Conservation (phyloP, 2,888 invertebrate genomes). For the Elmis aenea region DNA sequence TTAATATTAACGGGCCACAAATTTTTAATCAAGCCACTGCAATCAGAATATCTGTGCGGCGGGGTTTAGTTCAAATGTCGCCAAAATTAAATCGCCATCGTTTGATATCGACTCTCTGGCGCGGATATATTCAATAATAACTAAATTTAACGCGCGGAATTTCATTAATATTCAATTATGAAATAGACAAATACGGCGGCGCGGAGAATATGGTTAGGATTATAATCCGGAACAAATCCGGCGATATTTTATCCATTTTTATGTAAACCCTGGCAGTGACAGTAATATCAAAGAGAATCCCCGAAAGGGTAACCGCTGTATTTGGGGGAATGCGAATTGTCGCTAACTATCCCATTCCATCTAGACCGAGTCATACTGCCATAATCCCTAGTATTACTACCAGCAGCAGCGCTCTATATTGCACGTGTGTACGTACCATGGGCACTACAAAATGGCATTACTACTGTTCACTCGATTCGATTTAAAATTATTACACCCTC, state of each 20-base stretch:
- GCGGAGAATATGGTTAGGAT: conserved; percentile 9
- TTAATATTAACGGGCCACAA: conserved; percentile 40
- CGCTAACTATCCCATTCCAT: conserved; percentile 46
- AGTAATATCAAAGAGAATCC: conserved; percentile 42
- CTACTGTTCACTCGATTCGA: conserved; percentile 17
- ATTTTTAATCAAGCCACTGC: conserved; percentile 40
- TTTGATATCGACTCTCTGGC: conserved; percentile 7
- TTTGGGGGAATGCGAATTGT: conserved; percentile 47
- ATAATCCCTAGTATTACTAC: conserved; percentile 42
- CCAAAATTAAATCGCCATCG: conserved; percentile 29
- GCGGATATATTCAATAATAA: conserved; percentile 11
- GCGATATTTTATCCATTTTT: conserved; percentile 45
- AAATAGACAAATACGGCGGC: conserved; percentile 10
- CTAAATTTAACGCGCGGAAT: conserved; percentile 17
- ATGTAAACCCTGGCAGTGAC: conserved; percentile 45
- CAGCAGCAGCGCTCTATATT: conserved; percentile 35
- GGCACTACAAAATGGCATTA: conserved; percentile 21
- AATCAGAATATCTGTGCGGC: conserved; percentile 36
- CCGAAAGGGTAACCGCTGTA: conserved; percentile 44
- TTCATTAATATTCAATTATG: conserved; percentile 28
- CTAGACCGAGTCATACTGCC: conserved; percentile 36
- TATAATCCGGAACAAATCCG: conserved; percentile 37
- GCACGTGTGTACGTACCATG: conserved; percentile 22
- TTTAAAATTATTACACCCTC: conserved; percentile 27
- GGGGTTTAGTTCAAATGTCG: conserved; percentile 36